Evolutionary conservation across 2,113 vertebrate species (phyloP).

Genomic region (Sylvicapra grimmia): DNA sequence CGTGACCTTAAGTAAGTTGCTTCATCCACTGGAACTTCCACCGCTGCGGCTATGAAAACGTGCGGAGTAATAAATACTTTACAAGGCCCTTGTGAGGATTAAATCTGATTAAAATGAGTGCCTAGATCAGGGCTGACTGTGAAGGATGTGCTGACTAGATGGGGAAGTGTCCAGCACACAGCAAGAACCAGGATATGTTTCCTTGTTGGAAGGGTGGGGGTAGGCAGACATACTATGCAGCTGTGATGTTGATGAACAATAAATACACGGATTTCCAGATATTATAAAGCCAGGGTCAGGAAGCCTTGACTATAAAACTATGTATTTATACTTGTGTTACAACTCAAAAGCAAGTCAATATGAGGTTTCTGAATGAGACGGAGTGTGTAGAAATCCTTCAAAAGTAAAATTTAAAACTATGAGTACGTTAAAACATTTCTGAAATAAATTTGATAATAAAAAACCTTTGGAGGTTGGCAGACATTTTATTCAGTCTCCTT

Average conservation of each 20-base stretch:
- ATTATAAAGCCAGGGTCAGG: neutral
- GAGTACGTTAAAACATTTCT: neutral
- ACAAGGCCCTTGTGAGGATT: neutral
- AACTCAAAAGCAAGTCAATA: neutral
- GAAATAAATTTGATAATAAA: neutral
- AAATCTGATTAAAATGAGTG: neutral
- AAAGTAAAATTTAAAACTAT: neutral
- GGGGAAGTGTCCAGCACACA: fast-evolving
- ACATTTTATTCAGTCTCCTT: neutral
- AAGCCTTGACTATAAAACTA: neutral
- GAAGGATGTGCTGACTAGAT: fast-evolving
- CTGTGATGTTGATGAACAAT: too few relatives aligned
- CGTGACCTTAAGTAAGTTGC: neutral
- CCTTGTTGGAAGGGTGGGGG: neutral
- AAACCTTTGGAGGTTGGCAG: neutral
- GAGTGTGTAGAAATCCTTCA: neutral
- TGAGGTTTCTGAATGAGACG: neutral
- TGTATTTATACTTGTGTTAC: neutral
- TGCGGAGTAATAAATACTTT: fast-evolving
- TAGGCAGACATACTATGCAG: neutral
- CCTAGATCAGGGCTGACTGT: too few relatives aligned
- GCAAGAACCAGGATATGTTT: fast-evolving
- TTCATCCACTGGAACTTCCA: neutral
- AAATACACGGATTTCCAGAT: neutral
- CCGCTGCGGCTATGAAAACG: neutral